A percentile compares a stretch with the other conserved stretches of the same genome.
Conservation (phyloP, 2,888 invertebrate species). For the Aspidapion aeneum region DNA sequence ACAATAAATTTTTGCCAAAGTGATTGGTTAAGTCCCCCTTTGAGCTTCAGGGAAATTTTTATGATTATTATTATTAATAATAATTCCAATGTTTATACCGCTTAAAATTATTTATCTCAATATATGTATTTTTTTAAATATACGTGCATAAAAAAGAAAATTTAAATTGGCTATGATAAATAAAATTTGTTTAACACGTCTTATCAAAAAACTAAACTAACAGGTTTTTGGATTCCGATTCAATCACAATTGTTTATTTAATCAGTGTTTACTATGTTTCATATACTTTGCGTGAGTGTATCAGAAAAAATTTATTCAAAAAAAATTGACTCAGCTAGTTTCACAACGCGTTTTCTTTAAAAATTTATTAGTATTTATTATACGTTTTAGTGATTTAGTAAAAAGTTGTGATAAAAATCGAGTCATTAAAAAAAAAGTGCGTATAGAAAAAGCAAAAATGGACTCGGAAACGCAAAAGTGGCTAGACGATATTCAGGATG, state of each 20-base stretch:
- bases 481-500: constrained; percentile 41
- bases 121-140: background rate
- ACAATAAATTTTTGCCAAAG: constrained; percentile 3
- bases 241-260: background rate
- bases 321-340: background rate
- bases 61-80: too few species aligned
- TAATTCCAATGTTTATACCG: too few species aligned
- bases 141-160: background rate
- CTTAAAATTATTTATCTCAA: background rate
- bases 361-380: too few species aligned
- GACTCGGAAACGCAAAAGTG: constrained; percentile 37
- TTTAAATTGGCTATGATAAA: too few species aligned
- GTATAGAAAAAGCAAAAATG: constrained; percentile 21
- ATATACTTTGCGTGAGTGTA: too few species aligned
- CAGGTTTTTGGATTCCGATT: background rate
- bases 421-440: background rate
- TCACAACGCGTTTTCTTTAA: background rate
- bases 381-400: background rate
- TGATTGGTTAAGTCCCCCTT: background rate
- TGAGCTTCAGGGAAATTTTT: background rate
- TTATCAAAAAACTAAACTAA: background rate
- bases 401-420: background rate
- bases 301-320: background rate
- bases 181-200: background rate
- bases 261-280: too few species aligned